Conservation (phyloP, 2,797 vertebrate species). For the Epinephelus awoara region DNA sequence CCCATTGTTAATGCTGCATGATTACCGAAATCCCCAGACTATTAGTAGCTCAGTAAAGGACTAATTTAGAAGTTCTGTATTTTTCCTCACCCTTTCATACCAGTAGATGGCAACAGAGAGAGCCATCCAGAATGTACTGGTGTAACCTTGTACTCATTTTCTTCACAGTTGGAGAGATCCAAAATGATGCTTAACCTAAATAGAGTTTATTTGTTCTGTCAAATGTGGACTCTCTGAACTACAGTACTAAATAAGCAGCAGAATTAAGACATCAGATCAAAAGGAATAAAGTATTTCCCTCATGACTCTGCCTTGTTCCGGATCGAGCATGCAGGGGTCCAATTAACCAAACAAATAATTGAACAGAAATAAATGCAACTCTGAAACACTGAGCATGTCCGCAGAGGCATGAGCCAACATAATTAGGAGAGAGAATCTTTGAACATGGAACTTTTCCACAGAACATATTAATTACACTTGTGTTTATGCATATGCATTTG, state of each 20-base stretch:
- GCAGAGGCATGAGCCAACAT: slow-evolving; percentile 75
- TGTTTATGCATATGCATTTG: slow-evolving; percentile 72
- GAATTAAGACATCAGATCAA: slow-evolving; percentile 86
- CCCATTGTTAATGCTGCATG: background rate
- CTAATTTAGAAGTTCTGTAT: background rate
- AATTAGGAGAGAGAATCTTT: slow-evolving; percentile 81
- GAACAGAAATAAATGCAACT: slow-evolving; percentile 86
- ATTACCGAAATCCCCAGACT: background rate
- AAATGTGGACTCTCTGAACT: slow-evolving; percentile 79
- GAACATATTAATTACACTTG: slow-evolving; percentile 78
- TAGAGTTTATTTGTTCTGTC: slow-evolving; percentile 85
- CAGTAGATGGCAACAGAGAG: slow-evolving; percentile 76
- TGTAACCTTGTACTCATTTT: slow-evolving; percentile 72
- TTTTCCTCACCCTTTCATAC: slow-evolving; percentile 17
- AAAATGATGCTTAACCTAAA: slow-evolving; percentile 86
- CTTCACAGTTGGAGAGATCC: slow-evolving; percentile 75
- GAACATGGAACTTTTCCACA: slow-evolving; percentile 75
- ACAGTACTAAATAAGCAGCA: slow-evolving; percentile 76
- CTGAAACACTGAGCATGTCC: slow-evolving; percentile 72
- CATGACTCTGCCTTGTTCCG: slow-evolving; percentile 80
- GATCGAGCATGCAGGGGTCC: slow-evolving; percentile 78
- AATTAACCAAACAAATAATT: slow-evolving; percentile 88
- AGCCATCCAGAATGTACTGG: slow-evolving; percentile 16
- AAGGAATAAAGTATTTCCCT: slow-evolving; percentile 85
- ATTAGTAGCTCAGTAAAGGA: background rate